phyloP scores from a whole-genome alignment of 2,797 vertebrate genomes.

The Oryzias sinensis region DNA sequence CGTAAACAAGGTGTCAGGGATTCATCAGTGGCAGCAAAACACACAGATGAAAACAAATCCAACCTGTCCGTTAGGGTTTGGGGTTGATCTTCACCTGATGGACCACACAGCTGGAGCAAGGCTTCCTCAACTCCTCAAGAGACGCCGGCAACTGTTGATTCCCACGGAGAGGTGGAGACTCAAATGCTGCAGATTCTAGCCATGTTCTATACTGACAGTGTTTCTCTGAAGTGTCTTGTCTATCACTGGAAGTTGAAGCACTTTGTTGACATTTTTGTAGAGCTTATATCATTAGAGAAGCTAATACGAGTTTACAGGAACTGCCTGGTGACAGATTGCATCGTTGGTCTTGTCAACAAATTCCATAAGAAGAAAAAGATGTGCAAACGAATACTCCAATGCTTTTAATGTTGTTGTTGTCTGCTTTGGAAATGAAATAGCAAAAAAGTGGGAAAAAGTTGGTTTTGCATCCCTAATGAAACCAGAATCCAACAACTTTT shows the following conservation, averaged over 20 bases:
- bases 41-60: slow-evolving; percentile 28
- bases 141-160: slow-evolving; percentile 16
- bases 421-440: not conserved
- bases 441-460: not conserved
- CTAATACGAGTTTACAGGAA: slow-evolving; percentile 64
- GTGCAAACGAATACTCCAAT: not conserved
- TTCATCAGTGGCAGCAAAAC: slow-evolving; percentile 30
- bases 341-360: slow-evolving; percentile 15
- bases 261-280: slow-evolving; percentile 68
- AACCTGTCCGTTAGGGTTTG: slow-evolving; percentile 18
- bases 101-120: slow-evolving; percentile 20
- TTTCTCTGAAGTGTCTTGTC: slow-evolving; percentile 55
- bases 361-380: slow-evolving; percentile 6
- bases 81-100: slow-evolving; percentile 22
- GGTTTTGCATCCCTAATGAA: not conserved
- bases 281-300: slow-evolving; percentile 63
- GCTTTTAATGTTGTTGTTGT: not conserved
- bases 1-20: slow-evolving; percentile 53
- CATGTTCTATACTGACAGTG: slow-evolving; percentile 48
- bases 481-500: not conserved
- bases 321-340: slow-evolving; percentile 17
- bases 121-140: slow-evolving; percentile 7
- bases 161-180: slow-evolving; percentile 23
- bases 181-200: slow-evolving; percentile 47
- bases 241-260: slow-evolving; percentile 71